These are phyloP conservation scores for Urechis unicinctus DNA, from an alignment of 2,888 invertebrate species.

Conservation along the genomic window DNA sequence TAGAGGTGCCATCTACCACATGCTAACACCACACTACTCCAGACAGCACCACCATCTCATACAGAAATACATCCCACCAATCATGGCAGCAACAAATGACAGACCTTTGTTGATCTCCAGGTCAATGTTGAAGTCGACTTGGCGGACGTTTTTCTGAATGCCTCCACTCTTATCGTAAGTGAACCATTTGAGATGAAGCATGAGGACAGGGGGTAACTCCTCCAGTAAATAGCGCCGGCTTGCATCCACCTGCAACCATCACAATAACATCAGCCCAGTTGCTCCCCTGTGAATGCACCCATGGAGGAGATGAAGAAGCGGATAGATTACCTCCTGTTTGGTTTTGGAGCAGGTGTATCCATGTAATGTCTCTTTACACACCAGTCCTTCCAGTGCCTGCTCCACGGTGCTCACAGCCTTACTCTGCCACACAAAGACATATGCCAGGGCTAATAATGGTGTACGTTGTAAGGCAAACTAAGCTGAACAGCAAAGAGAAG, in stretches of 20 bases:
- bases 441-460: too few species aligned
- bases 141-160: slow-evolving; percentile 85
- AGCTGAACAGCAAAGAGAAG: too few species aligned
- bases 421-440: slow-evolving; percentile 38
- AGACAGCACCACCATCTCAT: too few species aligned
- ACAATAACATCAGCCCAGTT: too few species aligned
- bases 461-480: too few species aligned
- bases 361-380: slow-evolving; percentile 76
- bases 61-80: too few species aligned
- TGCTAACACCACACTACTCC: too few species aligned
- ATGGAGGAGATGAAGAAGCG: not conserved
- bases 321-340: slow-evolving; percentile 65
- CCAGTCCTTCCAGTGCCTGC: slow-evolving; percentile 79
- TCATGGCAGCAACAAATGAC: too few species aligned
- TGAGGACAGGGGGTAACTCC: slow-evolving; percentile 78
- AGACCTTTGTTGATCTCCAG: slow-evolving; percentile 72
- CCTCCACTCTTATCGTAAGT: slow-evolving; percentile 73
- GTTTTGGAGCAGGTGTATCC: slow-evolving; percentile 78
- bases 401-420: slow-evolving; percentile 60
- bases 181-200: slow-evolving; percentile 91
- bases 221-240: slow-evolving; percentile 86
- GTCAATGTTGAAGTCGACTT: slow-evolving; percentile 68
- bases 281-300: not conserved
- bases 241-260: slow-evolving; percentile 57
- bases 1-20: too few species aligned